Base-by-base conservation (phyloP, 2,888 invertebrate genomes). In the Rhorus exstirpatorius region DNA sequence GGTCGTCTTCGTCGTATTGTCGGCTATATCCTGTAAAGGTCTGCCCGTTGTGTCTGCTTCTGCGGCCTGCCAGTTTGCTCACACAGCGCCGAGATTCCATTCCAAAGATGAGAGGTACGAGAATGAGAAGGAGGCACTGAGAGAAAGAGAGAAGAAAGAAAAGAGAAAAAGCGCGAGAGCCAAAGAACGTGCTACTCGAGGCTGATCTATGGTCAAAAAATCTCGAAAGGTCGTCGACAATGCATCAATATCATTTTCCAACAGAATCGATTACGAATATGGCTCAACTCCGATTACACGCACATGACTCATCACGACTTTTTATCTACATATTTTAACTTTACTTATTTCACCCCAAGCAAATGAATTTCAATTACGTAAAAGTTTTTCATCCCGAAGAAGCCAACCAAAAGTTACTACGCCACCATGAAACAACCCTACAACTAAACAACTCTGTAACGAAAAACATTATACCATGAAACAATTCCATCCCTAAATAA, bases 1-100 rank as follows among this genome's bases (percentile, higher is more conserved):
- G 74, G 65, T 74, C 74, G 74, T 75, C 71, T 61, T 35, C 76
- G 63, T 58, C 58, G 44, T 77, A 44, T 74, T 46, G 63, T 63
- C 55, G 70, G 49, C 63, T 63, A 55, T 65, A 65, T 79, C 68
- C 61, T 68, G 60, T 60, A 72, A 78, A 81, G 78, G 72, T 74
- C 67, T 49, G 70, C 58, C 70, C 46, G 21, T 24, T 38, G 76
- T 51, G 51, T 72, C 51, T 51, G 76, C 38, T 61, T 63, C 53
- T 70, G 63, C 70, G 63, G 80, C 26, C 26, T 63, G 77, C 71
- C 60, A 61, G 75, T 81, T 83, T 77, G 77, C 75, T 82, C 84
- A 75, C 38, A 38, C 12, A 61, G 70, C 76, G 83, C 81, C 87
- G 86, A 86, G 89, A 89, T 89, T 89, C 88, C 89, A 88, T 87